Base-by-base conservation (phyloP, 2,888 invertebrate genomes). In the Glaucopsyche alexis region DNA sequence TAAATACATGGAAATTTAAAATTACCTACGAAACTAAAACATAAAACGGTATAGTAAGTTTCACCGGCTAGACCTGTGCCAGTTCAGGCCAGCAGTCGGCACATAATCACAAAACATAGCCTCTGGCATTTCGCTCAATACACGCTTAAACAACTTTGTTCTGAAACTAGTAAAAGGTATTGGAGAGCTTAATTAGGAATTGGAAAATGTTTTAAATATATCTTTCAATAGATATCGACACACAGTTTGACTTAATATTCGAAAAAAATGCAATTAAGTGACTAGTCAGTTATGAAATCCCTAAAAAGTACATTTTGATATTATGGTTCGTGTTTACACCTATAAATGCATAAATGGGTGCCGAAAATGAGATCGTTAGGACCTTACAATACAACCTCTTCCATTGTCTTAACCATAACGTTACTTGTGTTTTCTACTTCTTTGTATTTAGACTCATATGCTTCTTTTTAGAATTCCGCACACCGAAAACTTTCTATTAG, bases 101-200 rank as follows among this genome's bases (percentile, higher is more conserved):
- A 13, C 29, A 9, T 7, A 60, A 38, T 60, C 60, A 60, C 60
- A 60, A 60, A 60, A 60, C 60, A 60, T 60, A 38, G 60, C 60
- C 60, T 13, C 29, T 38, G 60, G 60, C 60, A 60, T 13, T 60
- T 60, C 60, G 60, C 29, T 60, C 60, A 38, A 60, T 38, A 60
- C 29, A 2, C 60, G 29, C 60, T 14, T 38, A 29, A 60, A 60
- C 14, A 60, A 60, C 60, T 38, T 38, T 60, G 60, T 38, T 60
- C 11, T 60, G 7, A 60, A 60, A 38, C 29, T 60, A 38, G 6
- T 60, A 60, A 60, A 60, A 60, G 29, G 29, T 60, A 60, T 60
- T 14, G 29, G 29, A 60, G 13, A 14, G 60, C 60, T 29, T 60
- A 60, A 60, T 60, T 60, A 60, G 29, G 29, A 29, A 38, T 60